Evolutionary conservation across 2,888 invertebrate species (phyloP), one percentile per base, ranked within the genome.

Genomic region (Tinea pellionella): DNA sequence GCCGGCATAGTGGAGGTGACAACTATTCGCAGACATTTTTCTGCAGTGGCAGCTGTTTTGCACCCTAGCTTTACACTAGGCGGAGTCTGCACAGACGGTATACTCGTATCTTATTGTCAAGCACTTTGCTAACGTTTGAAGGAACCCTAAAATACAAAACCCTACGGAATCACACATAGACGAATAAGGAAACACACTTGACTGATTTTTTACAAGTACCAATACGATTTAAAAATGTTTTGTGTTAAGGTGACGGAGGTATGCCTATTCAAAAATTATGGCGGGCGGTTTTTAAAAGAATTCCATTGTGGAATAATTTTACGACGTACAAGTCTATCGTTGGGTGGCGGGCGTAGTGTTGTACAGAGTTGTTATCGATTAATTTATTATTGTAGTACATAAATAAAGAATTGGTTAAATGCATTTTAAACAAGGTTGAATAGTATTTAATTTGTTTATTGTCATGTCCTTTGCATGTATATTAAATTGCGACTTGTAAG

Each of bases 281-380:
- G 70, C 65, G 47, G 18, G 11, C 59, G 29, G 47, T 65, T 62
- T 65, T 65, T 65, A 63, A 64, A 65, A 70, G 77, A 77, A 78
- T 77, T 69, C 77, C 66, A 75, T 78, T 78, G 78, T 75, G 67
- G 65, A 67, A 67, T 69, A 69, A 64, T 72, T 75, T 77, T 75
- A 78, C 70, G 76, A 72, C 66, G 65, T 67, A 53, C 69, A 67
- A 67, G 66, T 69, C 69, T 47, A 59, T 59, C 43, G 59, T n/a
- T 47, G 59, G 59, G 59, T 59, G 59, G 59, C 16, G 24, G 4
- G 1, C 11, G 24, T 59, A 59, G 59, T 16, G 59, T 19, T 47
- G 43, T 11, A 29, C 12, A 18, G 8, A 29, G 19, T 8, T 41
- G 24, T 24, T 53, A 53, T 53, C 53, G 53, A 53, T 53, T 7